Base-by-base conservation (phyloP, 2,888 invertebrate species). In the Latheticus oryzae region DNA sequence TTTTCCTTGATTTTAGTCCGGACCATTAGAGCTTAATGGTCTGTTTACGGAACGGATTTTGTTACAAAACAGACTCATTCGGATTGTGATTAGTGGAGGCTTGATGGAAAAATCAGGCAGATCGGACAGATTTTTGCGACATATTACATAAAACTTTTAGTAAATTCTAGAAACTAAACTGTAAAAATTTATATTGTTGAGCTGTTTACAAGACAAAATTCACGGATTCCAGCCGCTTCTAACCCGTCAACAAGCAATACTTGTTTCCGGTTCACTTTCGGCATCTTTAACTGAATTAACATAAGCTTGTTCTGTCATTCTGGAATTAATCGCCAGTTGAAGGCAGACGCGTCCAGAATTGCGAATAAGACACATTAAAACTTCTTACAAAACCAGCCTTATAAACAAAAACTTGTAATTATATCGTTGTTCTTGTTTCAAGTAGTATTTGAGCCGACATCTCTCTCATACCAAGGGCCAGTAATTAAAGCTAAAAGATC, bases 401-500 rank as follows among this genome's bases (percentile, higher is more conserved):
- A n/a, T n/a, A n/a, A n/a, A n/a, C n/a, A n/a, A n/a, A n/a, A n/a
- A n/a, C n/a, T n/a, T n/a, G n/a, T n/a, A n/a, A n/a, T n/a, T n/a
- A n/a, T n/a, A n/a, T n/a, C n/a, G n/a, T n/a, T n/a, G n/a, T n/a
- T n/a, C n/a, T n/a, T n/a, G n/a, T n/a, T n/a, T n/a, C n/a, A n/a
- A 15, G 9, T n/a, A 12, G 28, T n/a, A 7, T 5, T 28, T 13
- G 33, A 15, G 17, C 8, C 15, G 17, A 19, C 30, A 30, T 28
- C 9, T 9, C 51, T 33, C 40, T 48, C 38, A 47, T 32, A 58
- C 42, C 58, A 58, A 58, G 47, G 68, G 67, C 63, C 65, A 76
- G 76, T 76, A 78, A 78, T 78, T 78, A 78, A 78, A 76, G 74
- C 76, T 70, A 62, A 35, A 48, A 56, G 63, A 65, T 67, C 72